Percentiles rank a stretch among this genome's conserved stretches.
phyloP scores from a whole-genome alignment of 1,140 invertebrate genomes.

The Drosophila ogumai region DNA sequence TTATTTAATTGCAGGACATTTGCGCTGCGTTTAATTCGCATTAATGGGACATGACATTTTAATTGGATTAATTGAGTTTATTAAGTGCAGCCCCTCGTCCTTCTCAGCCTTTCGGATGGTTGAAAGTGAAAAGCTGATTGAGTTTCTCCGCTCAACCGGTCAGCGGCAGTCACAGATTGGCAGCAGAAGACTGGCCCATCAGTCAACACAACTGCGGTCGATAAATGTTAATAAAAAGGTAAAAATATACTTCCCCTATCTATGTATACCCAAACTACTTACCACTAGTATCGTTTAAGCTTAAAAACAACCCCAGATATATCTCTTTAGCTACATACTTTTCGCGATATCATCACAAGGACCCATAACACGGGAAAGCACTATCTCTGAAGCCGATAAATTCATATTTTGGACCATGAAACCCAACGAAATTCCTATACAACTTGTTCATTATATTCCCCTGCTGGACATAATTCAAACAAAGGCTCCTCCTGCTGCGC shows the following conservation, averaged over 20 bases:
- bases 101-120: conserved; percentile 5
- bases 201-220: background rate
- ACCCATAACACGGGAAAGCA: background rate
- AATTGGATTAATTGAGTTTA: conserved; percentile 82
- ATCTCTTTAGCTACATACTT: background rate
- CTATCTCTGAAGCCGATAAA: background rate
- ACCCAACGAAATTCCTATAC: conserved; percentile 1
- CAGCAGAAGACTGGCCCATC: background rate
- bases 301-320: background rate
- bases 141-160: conserved; percentile 19
- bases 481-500: background rate
- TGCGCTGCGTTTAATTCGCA: conserved; percentile 67
- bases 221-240: no score
- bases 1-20: conserved; percentile 81
- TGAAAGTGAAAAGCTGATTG: conserved; percentile 54
- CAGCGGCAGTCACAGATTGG: conserved; percentile 12
- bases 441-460: conserved; percentile 25
- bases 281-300: background rate
- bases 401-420: conserved; percentile 1
- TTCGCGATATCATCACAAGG: background rate
- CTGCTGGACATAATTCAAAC: conserved; percentile 47
- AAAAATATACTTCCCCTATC: background rate
- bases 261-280: background rate
- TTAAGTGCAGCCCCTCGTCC: conserved; percentile 55
- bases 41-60: conserved; percentile 83